phyloP scores from a whole-genome alignment of 2,888 invertebrate species.

The Cheilosia soror region DNA sequence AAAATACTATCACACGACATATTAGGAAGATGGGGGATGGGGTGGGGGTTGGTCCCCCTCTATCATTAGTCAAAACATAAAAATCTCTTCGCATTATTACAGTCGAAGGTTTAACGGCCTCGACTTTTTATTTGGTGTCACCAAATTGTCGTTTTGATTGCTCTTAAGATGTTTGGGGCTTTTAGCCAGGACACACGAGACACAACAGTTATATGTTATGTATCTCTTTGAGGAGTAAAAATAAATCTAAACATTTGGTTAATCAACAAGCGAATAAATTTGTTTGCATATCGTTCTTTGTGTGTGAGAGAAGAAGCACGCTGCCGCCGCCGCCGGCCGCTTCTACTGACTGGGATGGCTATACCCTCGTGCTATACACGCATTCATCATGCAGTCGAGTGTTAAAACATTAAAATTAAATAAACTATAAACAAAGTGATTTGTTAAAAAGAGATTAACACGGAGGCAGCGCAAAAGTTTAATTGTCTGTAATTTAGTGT shows the following conservation, averaged over 20 bases:
- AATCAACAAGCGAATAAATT: conserved; percentile 72
- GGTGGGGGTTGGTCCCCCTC: conserved; percentile 1
- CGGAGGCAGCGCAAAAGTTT: conserved; percentile 71
- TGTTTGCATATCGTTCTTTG: conserved; percentile 24
- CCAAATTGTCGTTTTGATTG: conserved; percentile 51
- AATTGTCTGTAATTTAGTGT: conserved; percentile 73
- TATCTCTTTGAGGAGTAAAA: conserved; percentile 23
- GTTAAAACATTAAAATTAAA: conserved; percentile 74
- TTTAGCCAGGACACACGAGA: not conserved
- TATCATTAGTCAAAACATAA: conserved; percentile 73
- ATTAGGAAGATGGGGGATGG: conserved; percentile 28
- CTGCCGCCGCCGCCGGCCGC: conserved; percentile 8
- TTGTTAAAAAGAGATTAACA: conserved; percentile 75
- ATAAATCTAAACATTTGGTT: conserved; percentile 64
- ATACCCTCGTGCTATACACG: conserved; percentile 3
- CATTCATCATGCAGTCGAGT: conserved; percentile 71
- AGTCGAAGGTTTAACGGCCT: conserved; percentile 58
- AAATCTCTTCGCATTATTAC: conserved; percentile 58
- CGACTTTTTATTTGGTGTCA: conserved; percentile 43
- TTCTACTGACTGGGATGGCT: not conserved
- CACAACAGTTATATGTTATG: not conserved
- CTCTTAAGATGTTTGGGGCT: not conserved
- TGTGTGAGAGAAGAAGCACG: not conserved
- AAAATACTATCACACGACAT: conserved; percentile 62
- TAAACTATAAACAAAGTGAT: conserved; percentile 75